Evolutionary conservation across 2,797 vertebrate species (phyloP).

Genomic region (Fratercula arctica): DNA sequence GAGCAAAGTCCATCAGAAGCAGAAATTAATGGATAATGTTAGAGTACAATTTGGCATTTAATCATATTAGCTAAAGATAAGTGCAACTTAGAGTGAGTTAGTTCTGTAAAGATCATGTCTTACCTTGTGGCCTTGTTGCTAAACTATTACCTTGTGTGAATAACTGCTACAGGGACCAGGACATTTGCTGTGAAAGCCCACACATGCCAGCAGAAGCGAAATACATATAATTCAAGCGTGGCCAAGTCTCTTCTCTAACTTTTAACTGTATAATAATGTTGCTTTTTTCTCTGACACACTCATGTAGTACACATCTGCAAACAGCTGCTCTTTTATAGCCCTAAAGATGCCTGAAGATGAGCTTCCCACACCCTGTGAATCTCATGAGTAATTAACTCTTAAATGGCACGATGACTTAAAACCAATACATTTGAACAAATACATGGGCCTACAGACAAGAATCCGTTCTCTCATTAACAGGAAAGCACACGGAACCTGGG

Average conservation of each 20-base stretch:
- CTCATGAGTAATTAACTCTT: neutral
- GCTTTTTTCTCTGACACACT: neutral
- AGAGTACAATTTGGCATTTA: neutral
- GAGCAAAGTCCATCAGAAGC: neutral
- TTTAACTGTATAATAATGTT: neutral
- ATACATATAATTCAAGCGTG: neutral
- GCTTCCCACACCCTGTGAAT: neutral
- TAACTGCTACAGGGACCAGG: neutral
- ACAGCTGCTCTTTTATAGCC: neutral
- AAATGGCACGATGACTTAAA: neutral
- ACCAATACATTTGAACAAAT: neutral
- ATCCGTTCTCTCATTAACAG: neutral
- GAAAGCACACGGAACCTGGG: neutral
- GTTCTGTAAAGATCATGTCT: neutral
- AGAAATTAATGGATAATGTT: neutral
- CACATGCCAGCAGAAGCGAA: neutral
- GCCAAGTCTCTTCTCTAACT: neutral
- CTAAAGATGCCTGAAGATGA: neutral
- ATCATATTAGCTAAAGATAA: neutral
- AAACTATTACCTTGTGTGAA: neutral
- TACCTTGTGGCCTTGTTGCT: neutral
- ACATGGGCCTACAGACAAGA: neutral
- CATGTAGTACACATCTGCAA: neutral
- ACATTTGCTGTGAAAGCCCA: neutral
- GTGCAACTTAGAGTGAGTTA: neutral